Base-by-base conservation (phyloP, 2,797 vertebrate genomes). In the Mormyrus hasselquistii region DNA sequence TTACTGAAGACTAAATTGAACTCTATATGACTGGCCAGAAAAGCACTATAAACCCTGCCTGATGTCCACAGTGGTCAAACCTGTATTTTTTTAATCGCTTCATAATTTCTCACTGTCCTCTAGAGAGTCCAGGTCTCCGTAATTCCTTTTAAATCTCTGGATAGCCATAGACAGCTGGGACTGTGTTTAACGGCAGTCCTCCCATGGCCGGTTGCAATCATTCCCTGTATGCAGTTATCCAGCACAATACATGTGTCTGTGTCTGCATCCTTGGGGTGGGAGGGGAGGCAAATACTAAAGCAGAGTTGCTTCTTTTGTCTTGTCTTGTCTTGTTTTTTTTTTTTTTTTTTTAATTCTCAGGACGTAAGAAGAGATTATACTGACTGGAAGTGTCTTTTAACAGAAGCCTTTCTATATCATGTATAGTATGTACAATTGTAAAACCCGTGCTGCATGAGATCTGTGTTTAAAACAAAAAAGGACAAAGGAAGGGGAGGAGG, bases 331-430 rank as follows among this genome's bases (percentile, higher is more conserved):
- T 29, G 25, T 50, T 92, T 91, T 91, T 92, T 83, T 86, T 90
- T 89, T 90, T 86, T 38, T 88, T 88, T 91, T 93, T 94, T 92
- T 88, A 91, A 94, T 96, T 96, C 97, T 98, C 97, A 97, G 97
- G 97, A 98, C 95, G 95, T 96, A 94, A 96, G 93, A 94, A 95
- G 96, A 96, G 95, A 96, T 94, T 96, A 92, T 96, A 94, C 95
- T 41, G 94, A 95, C 94, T 96, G 95, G 96, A 96, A 96, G 93
- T 95, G 90, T 96, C 95, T 97, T 97, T 97, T 96, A 96, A 95
- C 94, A 93, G 95, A 96, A 94, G 92, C 92, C 93, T 96, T 95
- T 95, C 94, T 96, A 95, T 94, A 93, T 95, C 91, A 94, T 97
- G 96, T 98, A 96, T 94, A 96, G 95, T 96, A 93, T 96, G 95